Conservation (phyloP, 2,888 invertebrate species). For the Ectemnius cavifrons region DNA sequence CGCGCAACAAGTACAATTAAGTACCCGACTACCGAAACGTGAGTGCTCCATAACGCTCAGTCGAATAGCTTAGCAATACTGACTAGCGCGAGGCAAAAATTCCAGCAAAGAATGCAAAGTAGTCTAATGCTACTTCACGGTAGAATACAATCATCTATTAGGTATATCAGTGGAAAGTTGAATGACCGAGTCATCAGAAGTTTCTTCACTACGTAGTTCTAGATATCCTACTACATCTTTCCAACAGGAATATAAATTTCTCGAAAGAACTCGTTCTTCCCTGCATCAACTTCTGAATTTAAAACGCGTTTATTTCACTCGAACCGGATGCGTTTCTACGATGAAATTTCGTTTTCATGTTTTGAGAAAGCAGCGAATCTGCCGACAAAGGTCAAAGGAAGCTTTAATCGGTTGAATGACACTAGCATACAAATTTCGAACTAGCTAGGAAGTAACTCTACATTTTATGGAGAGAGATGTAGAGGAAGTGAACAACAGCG, state of each 20-base stretch:
- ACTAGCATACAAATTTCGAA: conserved; percentile 34
- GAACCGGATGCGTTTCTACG: neutral
- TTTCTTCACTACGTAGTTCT: no score
- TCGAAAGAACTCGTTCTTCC: neutral
- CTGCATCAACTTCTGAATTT: neutral
- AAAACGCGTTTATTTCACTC: neutral
- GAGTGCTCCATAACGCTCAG: neutral
- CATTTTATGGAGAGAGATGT: neutral
- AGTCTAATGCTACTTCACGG: conserved; percentile 11
- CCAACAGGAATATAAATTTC: no score
- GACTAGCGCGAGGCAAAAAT: neutral
- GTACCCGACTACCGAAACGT: conserved; percentile 16
- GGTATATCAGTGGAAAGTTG: no score
- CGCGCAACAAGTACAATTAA: conserved; percentile 16
- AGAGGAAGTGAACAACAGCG: conserved; percentile 17
- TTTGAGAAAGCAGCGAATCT: neutral
- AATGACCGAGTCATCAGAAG: no score
- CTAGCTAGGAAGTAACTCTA: neutral
- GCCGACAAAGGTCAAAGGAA: neutral
- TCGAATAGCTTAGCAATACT: no score
- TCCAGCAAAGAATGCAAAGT: conserved; percentile 17
- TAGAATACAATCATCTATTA: no score
- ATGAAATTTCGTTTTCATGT: conserved; percentile 19
- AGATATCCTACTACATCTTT: neutral
- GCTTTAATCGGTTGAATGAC: conserved; percentile 8